These are phyloP conservation scores for Pissodes strobi DNA, from an alignment of 1,140 invertebrate species.

Conservation along the genomic window DNA sequence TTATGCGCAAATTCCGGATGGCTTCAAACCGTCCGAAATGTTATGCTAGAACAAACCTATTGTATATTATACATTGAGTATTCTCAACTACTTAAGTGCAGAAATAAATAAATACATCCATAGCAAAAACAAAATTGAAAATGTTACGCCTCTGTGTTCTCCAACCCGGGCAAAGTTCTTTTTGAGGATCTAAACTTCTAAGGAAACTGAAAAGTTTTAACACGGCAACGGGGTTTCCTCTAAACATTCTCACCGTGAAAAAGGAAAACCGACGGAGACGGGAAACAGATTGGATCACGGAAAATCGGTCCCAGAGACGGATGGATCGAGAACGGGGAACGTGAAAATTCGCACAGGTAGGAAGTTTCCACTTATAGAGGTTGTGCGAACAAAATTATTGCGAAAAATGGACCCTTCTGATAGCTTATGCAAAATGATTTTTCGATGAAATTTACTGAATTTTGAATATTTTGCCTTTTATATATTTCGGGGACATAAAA, in stretches of 20 bases:
- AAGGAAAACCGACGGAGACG: slow-evolving; percentile 2
- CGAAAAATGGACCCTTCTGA: no score
- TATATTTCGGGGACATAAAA: no score
- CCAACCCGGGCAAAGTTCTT: neutral
- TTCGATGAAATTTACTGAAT: no score
- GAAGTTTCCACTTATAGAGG: neutral
- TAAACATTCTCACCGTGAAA: slow-evolving; percentile 13
- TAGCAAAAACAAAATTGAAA: no score
- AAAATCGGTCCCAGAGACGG: slow-evolving; percentile 12
- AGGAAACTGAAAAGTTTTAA: slow-evolving; percentile 22
- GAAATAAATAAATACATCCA: no score
- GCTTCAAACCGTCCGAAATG: no score
- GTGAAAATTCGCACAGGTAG: neutral
- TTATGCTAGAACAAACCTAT: no score
- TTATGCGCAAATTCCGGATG: no score
- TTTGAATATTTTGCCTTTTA: no score
- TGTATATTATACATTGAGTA: no score
- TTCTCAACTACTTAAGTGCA: no score
- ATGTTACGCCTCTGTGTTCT: neutral
- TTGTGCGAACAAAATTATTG: neutral
- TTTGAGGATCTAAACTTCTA: neutral
- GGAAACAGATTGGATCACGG: slow-evolving; percentile 13
- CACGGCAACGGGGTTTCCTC: neutral
- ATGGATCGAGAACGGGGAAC: neutral
- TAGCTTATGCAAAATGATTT: no score